Conservation (phyloP, 1,140 invertebrate species). For the Aphelinus certus region DNA sequence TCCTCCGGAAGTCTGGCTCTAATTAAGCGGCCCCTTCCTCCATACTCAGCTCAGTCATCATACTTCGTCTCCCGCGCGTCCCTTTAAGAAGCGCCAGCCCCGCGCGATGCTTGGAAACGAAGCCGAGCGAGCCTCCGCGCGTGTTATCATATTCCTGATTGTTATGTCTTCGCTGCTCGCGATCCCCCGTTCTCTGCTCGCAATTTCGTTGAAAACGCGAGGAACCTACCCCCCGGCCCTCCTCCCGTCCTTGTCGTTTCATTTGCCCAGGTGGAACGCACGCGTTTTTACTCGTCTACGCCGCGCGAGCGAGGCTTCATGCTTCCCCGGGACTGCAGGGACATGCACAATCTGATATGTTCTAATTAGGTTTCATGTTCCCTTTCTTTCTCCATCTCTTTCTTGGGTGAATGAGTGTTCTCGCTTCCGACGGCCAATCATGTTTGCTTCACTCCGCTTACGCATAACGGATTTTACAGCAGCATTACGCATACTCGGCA, state of each 20-base stretch:
- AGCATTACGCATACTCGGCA: too few relatives aligned
- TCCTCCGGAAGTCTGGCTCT: constrained; percentile 65
- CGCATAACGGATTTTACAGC: too few relatives aligned
- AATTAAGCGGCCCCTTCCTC: constrained; percentile 62
- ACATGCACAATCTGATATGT: background rate
- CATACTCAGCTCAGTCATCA: constrained; percentile 57
- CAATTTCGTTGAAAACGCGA: constrained; percentile 26
- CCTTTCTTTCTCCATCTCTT: background rate
- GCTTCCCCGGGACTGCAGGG: constrained; percentile 9
- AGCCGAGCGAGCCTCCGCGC: constrained; percentile 55
- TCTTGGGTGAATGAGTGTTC: too few relatives aligned
- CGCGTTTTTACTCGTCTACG: background rate
- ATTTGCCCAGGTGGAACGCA: constrained; percentile 25
- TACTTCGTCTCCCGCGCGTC: constrained; percentile 58
- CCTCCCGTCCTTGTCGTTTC: constrained; percentile 12
- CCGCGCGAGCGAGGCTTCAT: background rate
- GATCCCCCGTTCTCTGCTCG: constrained; percentile 43
- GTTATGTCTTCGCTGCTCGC: constrained; percentile 57
- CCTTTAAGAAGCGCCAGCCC: constrained; percentile 34
- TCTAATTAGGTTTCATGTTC: constrained; percentile 12
- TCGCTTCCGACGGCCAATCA: too few relatives aligned
- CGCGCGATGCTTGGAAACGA: constrained; percentile 48
- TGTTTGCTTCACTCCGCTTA: too few relatives aligned
- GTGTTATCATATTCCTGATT: constrained; percentile 64
- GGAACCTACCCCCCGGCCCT: constrained; percentile 14